Conservation (phyloP, 2,888 invertebrate species). For the Iselma pallidipennis region DNA sequence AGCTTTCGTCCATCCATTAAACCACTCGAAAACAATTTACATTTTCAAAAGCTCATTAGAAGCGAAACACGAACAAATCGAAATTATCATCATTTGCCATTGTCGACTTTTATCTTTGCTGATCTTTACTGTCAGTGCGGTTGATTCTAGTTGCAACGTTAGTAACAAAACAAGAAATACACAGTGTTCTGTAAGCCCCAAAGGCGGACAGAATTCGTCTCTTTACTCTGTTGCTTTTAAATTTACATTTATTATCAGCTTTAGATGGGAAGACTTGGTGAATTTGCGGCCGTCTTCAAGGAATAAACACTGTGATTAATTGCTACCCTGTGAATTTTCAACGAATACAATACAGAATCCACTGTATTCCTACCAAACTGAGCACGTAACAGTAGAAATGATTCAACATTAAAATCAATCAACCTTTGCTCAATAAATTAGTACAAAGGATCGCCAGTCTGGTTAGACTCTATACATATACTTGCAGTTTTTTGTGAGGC, state of each 20-base stretch:
- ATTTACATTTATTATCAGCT: background rate
- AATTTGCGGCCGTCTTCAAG: background rate
- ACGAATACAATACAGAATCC: too few species aligned
- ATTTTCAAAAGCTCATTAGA: slow-evolving; percentile 45
- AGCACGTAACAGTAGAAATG: too few species aligned
- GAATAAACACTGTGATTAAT: background rate
- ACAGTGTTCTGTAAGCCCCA: background rate
- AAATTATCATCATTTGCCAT: background rate
- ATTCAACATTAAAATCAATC: too few species aligned
- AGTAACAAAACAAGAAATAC: background rate
- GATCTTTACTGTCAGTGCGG: too few species aligned
- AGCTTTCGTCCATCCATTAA: slow-evolving; percentile 18
- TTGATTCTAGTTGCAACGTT: background rate
- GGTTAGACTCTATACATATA: too few species aligned
- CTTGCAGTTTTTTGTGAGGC: too few species aligned
- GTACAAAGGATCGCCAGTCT: too few species aligned
- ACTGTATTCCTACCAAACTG: too few species aligned
- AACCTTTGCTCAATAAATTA: too few species aligned
- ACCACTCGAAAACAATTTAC: slow-evolving; percentile 35
- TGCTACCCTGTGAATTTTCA: too few species aligned
- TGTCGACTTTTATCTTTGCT: background rate
- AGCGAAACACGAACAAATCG: slow-evolving; percentile 27
- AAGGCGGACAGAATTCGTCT: too few species aligned
- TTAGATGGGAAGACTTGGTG: background rate
- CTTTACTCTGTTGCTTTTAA: too few species aligned